Evolutionary conservation across 2,797 vertebrate species (phyloP).

Genomic region (Tenualosa ilisha): DNA sequence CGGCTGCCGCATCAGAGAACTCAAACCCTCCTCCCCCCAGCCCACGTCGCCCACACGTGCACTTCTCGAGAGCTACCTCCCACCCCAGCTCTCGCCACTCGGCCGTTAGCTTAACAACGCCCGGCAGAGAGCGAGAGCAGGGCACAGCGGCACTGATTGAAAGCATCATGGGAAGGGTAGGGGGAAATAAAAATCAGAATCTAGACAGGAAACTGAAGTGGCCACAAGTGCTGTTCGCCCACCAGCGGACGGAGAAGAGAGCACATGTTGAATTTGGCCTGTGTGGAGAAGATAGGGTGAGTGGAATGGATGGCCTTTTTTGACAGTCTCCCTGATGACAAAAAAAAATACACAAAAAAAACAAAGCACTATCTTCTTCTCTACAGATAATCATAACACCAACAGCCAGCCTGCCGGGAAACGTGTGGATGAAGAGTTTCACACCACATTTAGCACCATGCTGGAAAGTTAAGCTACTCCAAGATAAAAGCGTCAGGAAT

Average conservation of each 20-base stretch:
- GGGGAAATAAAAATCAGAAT: not conserved
- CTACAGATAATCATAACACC: not conserved
- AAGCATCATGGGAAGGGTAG: not conserved
- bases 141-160: slow-evolving; percentile 33
- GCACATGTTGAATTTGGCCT: not conserved
- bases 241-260: not conserved
- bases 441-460: not conserved
- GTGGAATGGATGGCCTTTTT: slow-evolving; percentile 21
- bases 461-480: not conserved
- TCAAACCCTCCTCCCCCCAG: slow-evolving; percentile 40
- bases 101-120: slow-evolving; percentile 28
- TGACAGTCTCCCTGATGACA: not conserved
- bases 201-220: slow-evolving; percentile 37
- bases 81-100: slow-evolving; percentile 17
- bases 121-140: not conserved
- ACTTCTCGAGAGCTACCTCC: slow-evolving; percentile 19
- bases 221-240: slow-evolving; percentile 31
- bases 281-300: not conserved
- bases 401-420: not conserved
- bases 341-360: too few species aligned
- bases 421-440: not conserved
- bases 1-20: slow-evolving; percentile 33
- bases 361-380: not conserved
- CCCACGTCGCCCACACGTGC: slow-evolving; percentile 25
- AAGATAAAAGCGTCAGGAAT: not conserved